Conservation (phyloP, 2,113 vertebrate genomes). For the Gobiocypris rarus region DNA sequence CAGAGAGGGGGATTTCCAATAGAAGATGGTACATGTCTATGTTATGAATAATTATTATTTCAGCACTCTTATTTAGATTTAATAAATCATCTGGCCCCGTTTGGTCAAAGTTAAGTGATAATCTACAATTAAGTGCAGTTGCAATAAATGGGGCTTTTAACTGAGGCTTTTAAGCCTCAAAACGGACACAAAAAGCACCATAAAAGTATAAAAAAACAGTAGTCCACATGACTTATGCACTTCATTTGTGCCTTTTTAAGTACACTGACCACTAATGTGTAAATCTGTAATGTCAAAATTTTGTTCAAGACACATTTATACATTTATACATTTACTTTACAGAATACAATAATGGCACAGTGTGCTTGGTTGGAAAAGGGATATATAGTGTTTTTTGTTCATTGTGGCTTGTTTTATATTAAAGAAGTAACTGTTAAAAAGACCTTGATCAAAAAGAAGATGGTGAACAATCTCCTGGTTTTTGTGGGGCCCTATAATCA, state of each 20-base stretch:
- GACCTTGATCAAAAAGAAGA: neutral
- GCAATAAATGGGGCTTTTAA: conserved; percentile 10
- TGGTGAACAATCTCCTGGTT: neutral
- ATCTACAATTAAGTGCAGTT: neutral
- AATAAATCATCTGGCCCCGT: neutral
- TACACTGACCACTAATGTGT: neutral
- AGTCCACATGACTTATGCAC: neutral
- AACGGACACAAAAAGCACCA: neutral
- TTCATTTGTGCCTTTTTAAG: neutral
- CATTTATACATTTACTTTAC: neutral
- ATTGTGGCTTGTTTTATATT: neutral
- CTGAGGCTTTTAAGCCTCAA: neutral
- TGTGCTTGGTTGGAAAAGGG: neutral
- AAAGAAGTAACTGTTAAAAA: neutral
- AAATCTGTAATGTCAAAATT: neutral
- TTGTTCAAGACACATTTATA: neutral
- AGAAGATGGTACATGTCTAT: neutral
- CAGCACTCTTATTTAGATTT: neutral
- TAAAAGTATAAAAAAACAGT: neutral
- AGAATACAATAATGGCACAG: neutral
- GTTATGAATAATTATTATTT: neutral
- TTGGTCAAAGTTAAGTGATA: neutral
- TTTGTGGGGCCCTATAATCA: neutral
- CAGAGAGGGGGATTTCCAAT: neutral
- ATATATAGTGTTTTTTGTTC: neutral